Evolutionary conservation across 2,888 invertebrate species (phyloP), one percentile per base, ranked within the genome.

Genomic region (Coelinius sp.): DNA sequence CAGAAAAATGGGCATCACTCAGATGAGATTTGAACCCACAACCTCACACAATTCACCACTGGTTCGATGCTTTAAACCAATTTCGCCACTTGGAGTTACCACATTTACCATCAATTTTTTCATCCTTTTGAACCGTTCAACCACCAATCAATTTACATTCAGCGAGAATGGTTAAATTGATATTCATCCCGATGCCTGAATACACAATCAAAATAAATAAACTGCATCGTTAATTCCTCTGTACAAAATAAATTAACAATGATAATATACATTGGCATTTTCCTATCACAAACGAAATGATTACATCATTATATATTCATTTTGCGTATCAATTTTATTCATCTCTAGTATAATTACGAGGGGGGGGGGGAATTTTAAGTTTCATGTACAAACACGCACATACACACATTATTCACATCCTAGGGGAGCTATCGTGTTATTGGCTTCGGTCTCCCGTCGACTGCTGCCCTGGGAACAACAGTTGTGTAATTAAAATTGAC

Each of bases 401-500:
- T 27, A 27, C n/a, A 17, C 17, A 59, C 4, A 44, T 8, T 10
- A 22, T 31, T n/a, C 0, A 3, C 35, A 14, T 59, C 59, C 59
- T 59, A 35, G 35, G 59, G 59, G 59, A 31, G 17, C 53, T 12
- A 59, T 59, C 35, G 35, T 27, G 17, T 59, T 35, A 59, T 59
- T 59, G 56, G 44, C 14, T 25, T 56, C 27, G 56, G 24, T 56
- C 12, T 56, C 27, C n/a, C 24, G 7, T 22, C 20, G 27, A 56
- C 56, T 56, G 35, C 35, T 35, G 22, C 31, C 59, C 35, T 35
- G 59, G 59, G 59, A 59, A 59, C 59, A 35, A 25, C 59, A 59
- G 59, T 59, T 59, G 59, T 59, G 59, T 59, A 59, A 59, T 59
- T 59, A 59, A 59, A 59, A 59, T 59, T 59, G 59, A 59, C 59